Percentiles rank a stretch among this genome's conserved stretches.
Evolutionary conservation across 2,113 vertebrate species (phyloP).

Genomic region (Tonatia bakeri): DNA sequence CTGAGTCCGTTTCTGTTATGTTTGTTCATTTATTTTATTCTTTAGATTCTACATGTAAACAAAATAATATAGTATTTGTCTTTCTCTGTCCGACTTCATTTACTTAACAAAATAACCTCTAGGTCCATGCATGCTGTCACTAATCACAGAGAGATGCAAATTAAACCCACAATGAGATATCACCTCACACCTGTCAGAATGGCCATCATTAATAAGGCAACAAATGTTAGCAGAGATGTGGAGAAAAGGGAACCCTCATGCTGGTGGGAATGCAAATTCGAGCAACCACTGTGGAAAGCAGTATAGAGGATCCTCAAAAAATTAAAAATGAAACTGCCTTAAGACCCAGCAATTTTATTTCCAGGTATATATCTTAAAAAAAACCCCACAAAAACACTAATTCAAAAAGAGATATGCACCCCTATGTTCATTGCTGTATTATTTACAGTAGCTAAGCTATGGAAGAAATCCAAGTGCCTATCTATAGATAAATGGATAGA

Average conservation of each 20-base stretch:
- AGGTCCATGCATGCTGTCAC: background rate
- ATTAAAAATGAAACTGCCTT: background rate
- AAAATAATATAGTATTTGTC: background rate
- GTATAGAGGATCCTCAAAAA: background rate
- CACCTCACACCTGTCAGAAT: background rate
- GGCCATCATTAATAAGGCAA: background rate
- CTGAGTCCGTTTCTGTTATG: background rate
- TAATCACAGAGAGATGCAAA: background rate
- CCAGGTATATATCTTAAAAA: background rate
- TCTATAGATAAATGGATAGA: background rate
- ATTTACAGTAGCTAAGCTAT: background rate
- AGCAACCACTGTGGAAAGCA: background rate
- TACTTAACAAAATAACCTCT: background rate
- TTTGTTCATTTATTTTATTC: background rate
- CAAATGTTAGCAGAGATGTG: background rate
- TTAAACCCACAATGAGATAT: background rate
- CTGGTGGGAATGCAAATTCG: background rate
- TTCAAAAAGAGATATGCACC: background rate
- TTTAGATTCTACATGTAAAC: background rate
- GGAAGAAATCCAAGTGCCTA: background rate
- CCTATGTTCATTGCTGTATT: background rate
- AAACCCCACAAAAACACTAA: background rate
- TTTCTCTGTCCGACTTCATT: background rate
- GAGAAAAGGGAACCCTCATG: background rate
- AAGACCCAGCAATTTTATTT: background rate